Base-by-base conservation (phyloP, 2,113 vertebrate species). In the Gymnogyps californianus region DNA sequence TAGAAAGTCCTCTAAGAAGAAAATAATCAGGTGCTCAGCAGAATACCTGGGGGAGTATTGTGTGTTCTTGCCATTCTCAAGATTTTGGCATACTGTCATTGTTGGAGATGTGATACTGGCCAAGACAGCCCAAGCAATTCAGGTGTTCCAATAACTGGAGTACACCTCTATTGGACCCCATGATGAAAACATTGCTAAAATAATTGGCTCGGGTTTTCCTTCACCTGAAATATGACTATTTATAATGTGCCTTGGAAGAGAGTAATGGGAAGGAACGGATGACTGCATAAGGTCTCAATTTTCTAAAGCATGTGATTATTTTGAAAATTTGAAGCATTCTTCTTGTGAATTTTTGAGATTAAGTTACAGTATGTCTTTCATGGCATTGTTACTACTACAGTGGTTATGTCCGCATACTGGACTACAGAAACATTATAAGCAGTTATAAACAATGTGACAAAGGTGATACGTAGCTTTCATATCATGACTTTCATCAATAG, bases 151-250 rank as follows among this genome's bases (percentile, higher is more conserved):
- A 0, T 55, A 89, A 38, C 13, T 3, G 4, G 5, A 78, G 36
- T 71, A 59, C 5, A 65, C 11, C 5, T 89, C 34, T 83, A 0
- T 19, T 90, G 52, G 83, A 46, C 16, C 19, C 25, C 0, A 0
- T 49, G 8, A 36, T 84, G 26, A 93, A 74, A 75, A 22, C 6
- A 9, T 52, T 42, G 54, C 14, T 64, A n/a, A 70, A 75, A 40
- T 47, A 51, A 83, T 10, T 82, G 47, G 8, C 28, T 87, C 6
- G 1, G 51, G 6, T 81, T 76, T 51, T 57, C 18, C 40, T 89
- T 17, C 7, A 14, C 20, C 20, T 85, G 13, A 78, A 93, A 58
- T 44, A 2, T 47, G 17, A 3, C 47, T 80, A 0, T 47, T 57
- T 62, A 7, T 66, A 46, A 44, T 13, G 8, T 81, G 25, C 14